Percentiles rank a stretch among this genome's conserved stretches.
Evolutionary conservation across 1,140 invertebrate species (phyloP).

Genomic region (Pinna nobilis): DNA sequence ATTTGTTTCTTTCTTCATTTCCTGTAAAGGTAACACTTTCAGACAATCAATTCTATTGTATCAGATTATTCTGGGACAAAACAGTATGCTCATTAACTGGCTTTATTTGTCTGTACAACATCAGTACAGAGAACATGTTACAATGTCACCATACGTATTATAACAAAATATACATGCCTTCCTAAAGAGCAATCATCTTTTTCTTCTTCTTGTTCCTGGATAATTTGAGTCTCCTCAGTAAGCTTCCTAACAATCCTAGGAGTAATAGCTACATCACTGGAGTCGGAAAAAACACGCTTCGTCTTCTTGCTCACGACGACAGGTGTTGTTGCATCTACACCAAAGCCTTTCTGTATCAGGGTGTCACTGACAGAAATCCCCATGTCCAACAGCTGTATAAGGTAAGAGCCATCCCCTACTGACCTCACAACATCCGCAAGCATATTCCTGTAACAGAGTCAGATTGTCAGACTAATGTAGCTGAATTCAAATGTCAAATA

Average conservation of each 20-base stretch:
- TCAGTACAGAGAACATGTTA: not conserved
- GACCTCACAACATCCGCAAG: conserved; percentile 42
- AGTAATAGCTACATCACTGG: conserved; percentile 35
- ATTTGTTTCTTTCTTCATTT: too few species aligned
- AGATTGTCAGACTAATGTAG: too few species aligned
- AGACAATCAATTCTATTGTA: too few species aligned
- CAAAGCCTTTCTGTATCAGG: conserved; percentile 43
- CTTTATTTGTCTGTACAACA: too few species aligned
- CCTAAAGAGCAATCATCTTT: not conserved
- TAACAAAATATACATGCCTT: not conserved
- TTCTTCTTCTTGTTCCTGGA: conserved; percentile 6
- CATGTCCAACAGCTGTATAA: conserved; percentile 54
- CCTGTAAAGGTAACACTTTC: too few species aligned
- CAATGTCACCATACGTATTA: not conserved
- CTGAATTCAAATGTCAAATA: too few species aligned
- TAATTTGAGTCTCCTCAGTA: not conserved
- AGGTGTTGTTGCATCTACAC: conserved; percentile 42
- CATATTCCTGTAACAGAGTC: conserved; percentile 30
- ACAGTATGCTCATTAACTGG: too few species aligned
- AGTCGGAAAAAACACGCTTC: conserved; percentile 50
- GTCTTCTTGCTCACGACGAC: conserved; percentile 40
- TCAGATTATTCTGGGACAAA: too few species aligned
- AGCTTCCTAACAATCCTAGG: not conserved
- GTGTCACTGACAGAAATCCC: conserved; percentile 48
- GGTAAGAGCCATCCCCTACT: conserved; percentile 34